Base-by-base conservation (phyloP, 2,113 vertebrate species). In the Hydrochoerus hydrochaeris region DNA sequence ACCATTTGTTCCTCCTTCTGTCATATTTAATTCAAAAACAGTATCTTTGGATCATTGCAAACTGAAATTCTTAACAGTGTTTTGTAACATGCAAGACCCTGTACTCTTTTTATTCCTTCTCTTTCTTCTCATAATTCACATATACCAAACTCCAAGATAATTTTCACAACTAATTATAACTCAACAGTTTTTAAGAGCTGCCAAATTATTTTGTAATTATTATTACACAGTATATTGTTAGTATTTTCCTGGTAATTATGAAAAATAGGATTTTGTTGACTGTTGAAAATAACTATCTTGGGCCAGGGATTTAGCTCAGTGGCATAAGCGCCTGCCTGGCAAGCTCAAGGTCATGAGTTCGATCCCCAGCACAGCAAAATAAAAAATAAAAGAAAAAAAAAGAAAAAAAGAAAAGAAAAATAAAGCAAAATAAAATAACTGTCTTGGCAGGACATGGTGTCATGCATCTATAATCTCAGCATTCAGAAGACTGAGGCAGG, bases 1-100 rank as follows among this genome's bases (percentile, higher is more conserved):
- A 12, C 41, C 35, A 20, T 80, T 75, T 67, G 19, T 57, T 41
- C 38, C 35, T 58, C 5, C 32, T 62, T 95, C 44, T 85, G 63
- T 88, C 58, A 71, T 20, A 58, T 17, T 94, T 88, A 77, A 88
- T 84, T 94, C 67, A 49, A 82, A 97, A 89, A 60, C 24, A 73
- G 41, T 16, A 84, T 62, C 26, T 75, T 95, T 85, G 92, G 24
- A 95, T 89, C 54, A 82, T 22, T 58, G 16, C 85, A 95, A 93
- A 92, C 30, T 83, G 17, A 88, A 95, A 77, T 96, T 95, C 13
- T 20, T 9, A 71, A 9, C 28, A 90, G 32, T 54, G 35, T 12
- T 77, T 95, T 58, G 14, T 65, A 92, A 80, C 14, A 52, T 80
- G 30, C 49, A 8, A 92, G 35, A 10, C 38, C 9, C 20, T 73